Base-by-base conservation (phyloP, 2,113 vertebrate genomes). In the Gallinago undulata region DNA sequence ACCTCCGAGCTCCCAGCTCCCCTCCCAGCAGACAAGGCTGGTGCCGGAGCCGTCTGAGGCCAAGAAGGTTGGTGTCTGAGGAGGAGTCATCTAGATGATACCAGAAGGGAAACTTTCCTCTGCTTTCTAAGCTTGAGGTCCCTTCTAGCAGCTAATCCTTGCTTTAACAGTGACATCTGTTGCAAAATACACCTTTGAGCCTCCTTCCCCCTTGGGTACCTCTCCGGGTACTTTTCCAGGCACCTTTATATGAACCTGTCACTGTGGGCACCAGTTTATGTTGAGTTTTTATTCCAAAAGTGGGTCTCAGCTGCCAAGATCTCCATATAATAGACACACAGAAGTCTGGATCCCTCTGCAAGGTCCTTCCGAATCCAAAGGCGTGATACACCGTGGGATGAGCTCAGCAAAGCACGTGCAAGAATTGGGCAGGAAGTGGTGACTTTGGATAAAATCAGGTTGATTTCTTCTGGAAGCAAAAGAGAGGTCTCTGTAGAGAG, bases 331-430 rank as follows among this genome's bases (percentile, higher is more conserved):
- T 0, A 51, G 70, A 35, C 39, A 24, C 11, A 28, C 69, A 77
- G n/a, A 81, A 50, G 19, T 89, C 76, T 83, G 35, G n/a, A 86
- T 83, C 62, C 37, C 57, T 62, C 89, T 80, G 33, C 51, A 75
- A 55, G 74, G 63, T 53, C 81, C 94, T 84, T 84, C 83, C 81
- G 92, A 82, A 62, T 56, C 60, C 74, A 87, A 66, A 82, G 45
- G 48, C 70, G 21, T 0, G 7, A 14, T 55, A 27, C 1, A 0
- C 24, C 1, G 14, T 66, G 31, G 41, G 30, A 4, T 0, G 3
- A 64, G 43, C 28, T 63, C 76, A 72, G 67, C 51, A 75, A 56
- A 68, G 14, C 27, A 6, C 33, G 56, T 22, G 33, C 27, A 87
- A 82, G 27, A 57, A 16, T 2, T 45, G 69, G 27, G 22, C 39